Conservation (phyloP, 2,113 vertebrate species). For the Pachypanchax playfairii region DNA sequence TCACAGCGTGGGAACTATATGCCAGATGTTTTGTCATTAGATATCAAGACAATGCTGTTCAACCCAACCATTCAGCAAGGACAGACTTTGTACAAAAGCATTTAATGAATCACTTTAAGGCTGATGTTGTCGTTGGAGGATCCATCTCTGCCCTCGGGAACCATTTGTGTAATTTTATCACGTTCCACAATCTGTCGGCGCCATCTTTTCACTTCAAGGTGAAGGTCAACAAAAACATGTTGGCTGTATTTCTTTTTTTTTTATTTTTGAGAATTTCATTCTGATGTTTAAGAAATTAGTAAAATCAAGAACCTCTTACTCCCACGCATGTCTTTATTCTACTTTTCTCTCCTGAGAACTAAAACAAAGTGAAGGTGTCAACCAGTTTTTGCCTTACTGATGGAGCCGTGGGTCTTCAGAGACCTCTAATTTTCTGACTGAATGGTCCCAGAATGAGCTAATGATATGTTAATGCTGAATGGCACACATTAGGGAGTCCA, state of each 20-base stretch:
- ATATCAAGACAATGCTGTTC: slow-evolving; percentile 44
- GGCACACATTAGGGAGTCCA: slow-evolving; percentile 65
- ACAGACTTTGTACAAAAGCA: slow-evolving; percentile 31
- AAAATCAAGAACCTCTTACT: slow-evolving; percentile 31
- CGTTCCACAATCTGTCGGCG: slow-evolving; percentile 51
- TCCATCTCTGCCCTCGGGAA: slow-evolving; percentile 44
- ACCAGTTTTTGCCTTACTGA: slow-evolving; percentile 55
- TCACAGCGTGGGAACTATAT: slow-evolving; percentile 40
- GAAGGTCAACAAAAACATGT: slow-evolving; percentile 45
- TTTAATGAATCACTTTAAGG: slow-evolving; percentile 56
- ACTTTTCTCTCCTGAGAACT: slow-evolving; percentile 22
- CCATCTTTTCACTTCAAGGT: slow-evolving; percentile 46
- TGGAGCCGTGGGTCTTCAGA: slow-evolving; percentile 57
- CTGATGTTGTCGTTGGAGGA: slow-evolving; percentile 50
- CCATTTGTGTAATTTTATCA: slow-evolving; percentile 48
- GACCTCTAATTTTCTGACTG: slow-evolving; percentile 77
- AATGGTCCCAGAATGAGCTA: slow-evolving; percentile 73
- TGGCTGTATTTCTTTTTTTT: slow-evolving; percentile 1
- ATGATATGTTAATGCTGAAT: slow-evolving; percentile 78
- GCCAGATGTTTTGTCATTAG: slow-evolving; percentile 73
- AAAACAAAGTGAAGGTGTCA: slow-evolving; percentile 55
- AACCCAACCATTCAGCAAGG: slow-evolving; percentile 58
- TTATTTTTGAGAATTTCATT: slow-evolving; percentile 12
- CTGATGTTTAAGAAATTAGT: slow-evolving; percentile 39
- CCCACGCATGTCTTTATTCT: slow-evolving; percentile 33